Evolutionary conservation across 2,888 invertebrate genomes (phyloP), one percentile per base, ranked within the genome.

Genomic region (Nomada fabriciana): DNA sequence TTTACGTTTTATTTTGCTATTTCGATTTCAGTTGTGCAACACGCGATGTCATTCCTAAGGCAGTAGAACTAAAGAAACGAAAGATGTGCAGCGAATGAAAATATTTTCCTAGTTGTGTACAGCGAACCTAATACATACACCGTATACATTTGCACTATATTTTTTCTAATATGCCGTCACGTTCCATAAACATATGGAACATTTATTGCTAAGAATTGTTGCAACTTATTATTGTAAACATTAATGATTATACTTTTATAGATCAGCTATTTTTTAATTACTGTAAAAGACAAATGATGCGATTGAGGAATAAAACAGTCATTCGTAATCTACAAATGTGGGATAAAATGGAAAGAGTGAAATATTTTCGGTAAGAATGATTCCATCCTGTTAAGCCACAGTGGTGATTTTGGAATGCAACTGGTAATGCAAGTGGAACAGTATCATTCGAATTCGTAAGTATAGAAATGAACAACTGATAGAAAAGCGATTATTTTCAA

Each of bases 231-330:
- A 71, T 86, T 89, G 89, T 87, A 88, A 88, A 90, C 85, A 90
- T 91, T 92, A 92, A 88, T 85, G 86, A 91, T 90, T 91, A 88
- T 92, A 93, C 88, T 91, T 91, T 92, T 92, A 91, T 89, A 92
- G 90, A 90, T 90, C 90, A 91, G 91, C 91, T 93, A 93, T 93
- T 93, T 93, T 93, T 92, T 92, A 93, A 93, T 90, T 90, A 91
- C 57, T 76, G 75, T 81, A 81, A 91, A 89, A 88, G 83, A 91
- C 86, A 86, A 91, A 91, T 88, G 89, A 91, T 93, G 90, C 15
- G 61, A 81, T 47, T 69, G 20, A 76, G 64, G 81, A 76, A 81
- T 76, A 82, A 60, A 79, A 23, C 20, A 25, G 25, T 70, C n/a
- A 67, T 74, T 53, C 25, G 29, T 50, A 76, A 36, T 55, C 36